phyloP scores from a whole-genome alignment of 2,888 invertebrate species.

The Antheraea assamensis region DNA sequence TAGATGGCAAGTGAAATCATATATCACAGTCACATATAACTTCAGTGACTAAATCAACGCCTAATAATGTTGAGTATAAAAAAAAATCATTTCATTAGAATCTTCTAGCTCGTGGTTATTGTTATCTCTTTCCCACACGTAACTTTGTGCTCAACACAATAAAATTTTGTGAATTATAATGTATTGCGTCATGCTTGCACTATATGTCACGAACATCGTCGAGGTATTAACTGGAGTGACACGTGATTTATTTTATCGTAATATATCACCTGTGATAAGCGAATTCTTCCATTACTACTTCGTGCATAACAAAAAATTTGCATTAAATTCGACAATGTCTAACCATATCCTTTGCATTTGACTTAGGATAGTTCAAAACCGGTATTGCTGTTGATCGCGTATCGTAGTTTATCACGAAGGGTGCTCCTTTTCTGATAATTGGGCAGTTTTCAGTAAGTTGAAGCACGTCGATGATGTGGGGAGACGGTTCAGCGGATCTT shows the following conservation, averaged over 20 bases:
- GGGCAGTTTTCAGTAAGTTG: conserved; percentile 97
- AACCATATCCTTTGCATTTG: not conserved
- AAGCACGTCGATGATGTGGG: conserved; percentile 99
- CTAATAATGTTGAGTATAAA: not conserved
- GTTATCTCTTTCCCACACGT: not conserved
- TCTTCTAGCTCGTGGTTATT: not conserved
- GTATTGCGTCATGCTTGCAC: not conserved
- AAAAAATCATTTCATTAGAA: not conserved
- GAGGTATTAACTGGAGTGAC: not conserved
- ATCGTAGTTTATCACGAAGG: conserved; percentile 96
- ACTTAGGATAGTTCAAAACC: conserved; percentile 98
- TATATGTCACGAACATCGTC: not conserved
- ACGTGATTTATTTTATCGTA: not conserved
- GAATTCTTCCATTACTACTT: not conserved
- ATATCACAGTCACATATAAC: not conserved
- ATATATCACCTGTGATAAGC: not conserved
- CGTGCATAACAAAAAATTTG: not conserved
- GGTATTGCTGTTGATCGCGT: conserved; percentile 98
- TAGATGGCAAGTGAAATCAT: not conserved
- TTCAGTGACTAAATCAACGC: not conserved
- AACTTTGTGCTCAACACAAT: not conserved
- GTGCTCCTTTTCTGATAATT: conserved; percentile 99
- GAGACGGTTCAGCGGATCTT: conserved; percentile 95
- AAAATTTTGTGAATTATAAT: not conserved
- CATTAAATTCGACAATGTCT: not conserved